Conservation (phyloP, 2,113 vertebrate species). For the Heliornis fulica region DNA sequence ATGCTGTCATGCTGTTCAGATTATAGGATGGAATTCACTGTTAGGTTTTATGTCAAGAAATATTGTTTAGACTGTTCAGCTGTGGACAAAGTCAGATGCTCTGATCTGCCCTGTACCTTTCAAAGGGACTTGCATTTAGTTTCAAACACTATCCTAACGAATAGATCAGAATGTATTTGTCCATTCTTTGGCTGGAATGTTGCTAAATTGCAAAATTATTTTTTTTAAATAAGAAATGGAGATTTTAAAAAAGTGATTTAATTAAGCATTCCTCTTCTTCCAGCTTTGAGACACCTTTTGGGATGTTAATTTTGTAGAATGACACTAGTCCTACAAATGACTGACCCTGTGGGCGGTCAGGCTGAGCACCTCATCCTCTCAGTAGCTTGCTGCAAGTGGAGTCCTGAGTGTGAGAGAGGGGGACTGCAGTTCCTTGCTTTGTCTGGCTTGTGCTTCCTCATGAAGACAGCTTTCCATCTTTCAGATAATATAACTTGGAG, state of each 20-base stretch:
- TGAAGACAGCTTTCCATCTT: neutral
- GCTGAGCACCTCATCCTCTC: neutral
- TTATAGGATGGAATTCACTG: neutral
- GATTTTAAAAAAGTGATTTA: neutral
- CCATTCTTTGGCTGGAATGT: neutral
- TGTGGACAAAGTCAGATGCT: accelerated
- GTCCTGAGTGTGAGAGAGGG: neutral
- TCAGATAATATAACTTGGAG: neutral
- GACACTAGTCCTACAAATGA: neutral
- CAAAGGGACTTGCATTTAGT: neutral
- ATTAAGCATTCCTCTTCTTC: neutral
- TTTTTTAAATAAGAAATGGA: neutral
- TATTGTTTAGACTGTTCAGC: neutral
- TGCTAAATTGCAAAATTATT: neutral
- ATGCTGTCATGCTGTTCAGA: neutral
- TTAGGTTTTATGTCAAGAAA: no score
- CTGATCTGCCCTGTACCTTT: neutral
- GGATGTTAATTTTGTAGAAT: neutral
- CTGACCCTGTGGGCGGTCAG: neutral
- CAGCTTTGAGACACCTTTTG: neutral
- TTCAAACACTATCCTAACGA: neutral
- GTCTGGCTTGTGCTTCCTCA: accelerated
- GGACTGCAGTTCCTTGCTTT: neutral
- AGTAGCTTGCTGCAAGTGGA: neutral
- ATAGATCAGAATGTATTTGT: neutral